Conservation (phyloP, 2,888 invertebrate species). For the Rambutsinella grinnellia region DNA sequence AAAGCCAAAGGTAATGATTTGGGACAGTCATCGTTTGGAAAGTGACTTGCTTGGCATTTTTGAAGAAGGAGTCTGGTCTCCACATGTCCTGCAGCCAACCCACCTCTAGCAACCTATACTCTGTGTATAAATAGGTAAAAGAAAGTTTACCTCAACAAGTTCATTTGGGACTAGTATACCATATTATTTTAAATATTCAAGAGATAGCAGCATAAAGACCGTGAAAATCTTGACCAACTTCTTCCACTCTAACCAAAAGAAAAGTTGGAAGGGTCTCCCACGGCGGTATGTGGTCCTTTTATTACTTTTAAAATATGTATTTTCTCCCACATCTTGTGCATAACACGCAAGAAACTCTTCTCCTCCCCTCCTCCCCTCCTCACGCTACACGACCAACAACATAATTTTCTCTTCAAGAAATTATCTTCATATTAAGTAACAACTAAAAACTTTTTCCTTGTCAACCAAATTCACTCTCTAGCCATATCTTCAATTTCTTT, state of each 20-base stretch:
- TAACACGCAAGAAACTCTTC: background rate
- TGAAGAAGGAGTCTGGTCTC: slow-evolving; percentile 94
- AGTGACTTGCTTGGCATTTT: slow-evolving; percentile 92
- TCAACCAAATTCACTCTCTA: no score
- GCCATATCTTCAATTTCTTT: no score
- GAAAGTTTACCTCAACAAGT: background rate
- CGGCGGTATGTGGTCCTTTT: background rate
- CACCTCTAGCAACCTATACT: slow-evolving; percentile 79
- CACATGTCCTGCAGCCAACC: slow-evolving; percentile 94
- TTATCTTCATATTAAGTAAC: no score
- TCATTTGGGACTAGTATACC: no score
- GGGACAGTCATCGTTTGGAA: slow-evolving; percentile 96
- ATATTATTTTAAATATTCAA: no score
- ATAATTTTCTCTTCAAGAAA: slow-evolving; percentile 6
- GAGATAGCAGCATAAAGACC: no score
- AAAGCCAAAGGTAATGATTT: slow-evolving; percentile 93
- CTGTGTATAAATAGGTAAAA: background rate
- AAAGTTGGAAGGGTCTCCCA: background rate
- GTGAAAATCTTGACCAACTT: no score
- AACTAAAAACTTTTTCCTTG: no score
- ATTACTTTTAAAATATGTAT: no score
- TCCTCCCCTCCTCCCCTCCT: background rate
- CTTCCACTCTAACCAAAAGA: background rate
- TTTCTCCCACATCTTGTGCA: background rate
- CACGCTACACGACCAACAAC: background rate